Percentiles rank a stretch among this genome's conserved stretches.
Evolutionary conservation across 2,113 vertebrate genomes (phyloP).

Genomic region (Corythoichthys intestinalis): DNA sequence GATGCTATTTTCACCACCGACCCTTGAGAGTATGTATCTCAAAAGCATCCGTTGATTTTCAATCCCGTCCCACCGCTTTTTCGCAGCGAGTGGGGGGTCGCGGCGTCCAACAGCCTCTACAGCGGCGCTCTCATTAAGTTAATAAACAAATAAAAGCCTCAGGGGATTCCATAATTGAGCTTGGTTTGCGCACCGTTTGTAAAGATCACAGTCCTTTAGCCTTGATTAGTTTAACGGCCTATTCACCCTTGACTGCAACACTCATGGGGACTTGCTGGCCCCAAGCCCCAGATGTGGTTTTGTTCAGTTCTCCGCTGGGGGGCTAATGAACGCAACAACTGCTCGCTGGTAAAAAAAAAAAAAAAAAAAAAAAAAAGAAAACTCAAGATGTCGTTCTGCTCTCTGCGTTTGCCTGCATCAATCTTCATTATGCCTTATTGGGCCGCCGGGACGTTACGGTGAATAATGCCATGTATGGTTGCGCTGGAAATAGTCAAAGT

Average conservation of each 20-base stretch:
- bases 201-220: conserved; percentile 47
- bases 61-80: conserved; percentile 17
- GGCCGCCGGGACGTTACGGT: conserved; percentile 31
- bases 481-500: conserved; percentile 15
- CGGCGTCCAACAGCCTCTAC: conserved; percentile 33
- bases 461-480: conserved; percentile 50
- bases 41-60: conserved; percentile 33
- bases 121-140: conserved; percentile 61
- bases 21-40: conserved; percentile 22
- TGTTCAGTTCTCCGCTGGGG: conserved; percentile 6
- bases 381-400: conserved; percentile 26
- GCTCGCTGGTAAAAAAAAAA: background rate
- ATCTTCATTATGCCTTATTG: conserved; percentile 46
- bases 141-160: conserved; percentile 62
- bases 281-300: conserved; percentile 38
- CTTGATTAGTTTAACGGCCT: conserved; percentile 40
- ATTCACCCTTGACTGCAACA: conserved; percentile 41
- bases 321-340: conserved; percentile 41
- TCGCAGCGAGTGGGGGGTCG: conserved; percentile 20
- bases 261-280: conserved; percentile 49
- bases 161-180: conserved; percentile 42
- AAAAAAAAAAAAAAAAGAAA: background rate
- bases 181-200: conserved; percentile 39
- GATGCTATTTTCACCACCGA: conserved; percentile 26
- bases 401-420: conserved; percentile 27